Evolutionary conservation across 2,113 vertebrate species (phyloP).

Genomic region (Arothron firmamentum): DNA sequence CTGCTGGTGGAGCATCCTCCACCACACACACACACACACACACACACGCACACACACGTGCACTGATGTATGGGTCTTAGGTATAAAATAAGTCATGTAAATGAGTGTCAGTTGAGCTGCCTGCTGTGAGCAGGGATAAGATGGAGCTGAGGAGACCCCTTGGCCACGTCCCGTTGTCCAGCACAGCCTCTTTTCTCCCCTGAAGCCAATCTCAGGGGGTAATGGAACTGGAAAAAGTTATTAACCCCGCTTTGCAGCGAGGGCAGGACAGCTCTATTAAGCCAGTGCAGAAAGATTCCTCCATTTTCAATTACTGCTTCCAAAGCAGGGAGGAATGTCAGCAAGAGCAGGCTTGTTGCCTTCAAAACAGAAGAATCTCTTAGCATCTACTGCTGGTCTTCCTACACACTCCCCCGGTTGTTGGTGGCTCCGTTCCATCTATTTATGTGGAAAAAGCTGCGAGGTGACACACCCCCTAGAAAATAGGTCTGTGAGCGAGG

Average conservation of each 20-base stretch:
- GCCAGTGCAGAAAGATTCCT: conserved; percentile 65
- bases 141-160: conserved; percentile 31
- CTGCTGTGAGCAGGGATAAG: conserved; percentile 48
- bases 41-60: conserved; percentile 2
- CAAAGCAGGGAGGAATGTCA: conserved; percentile 42
- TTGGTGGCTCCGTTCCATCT: conserved; percentile 46
- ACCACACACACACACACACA: neutral
- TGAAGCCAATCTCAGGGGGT: conserved; percentile 73
- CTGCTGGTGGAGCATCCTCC: conserved; percentile 31
- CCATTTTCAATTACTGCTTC: conserved; percentile 73
- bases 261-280: conserved; percentile 75
- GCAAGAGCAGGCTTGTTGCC: conserved; percentile 46
- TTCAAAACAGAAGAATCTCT: conserved; percentile 31
- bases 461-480: conserved; percentile 16
- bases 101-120: conserved; percentile 44
- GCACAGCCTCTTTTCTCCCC: conserved; percentile 66
- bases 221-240: conserved; percentile 76
- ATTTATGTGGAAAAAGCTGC: conserved; percentile 61
- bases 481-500: conserved; percentile 30
- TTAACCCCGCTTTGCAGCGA: conserved; percentile 72
- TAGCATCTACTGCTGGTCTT: conserved; percentile 53
- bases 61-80: conserved; percentile 15
- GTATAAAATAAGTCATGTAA: conserved; percentile 42
- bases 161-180: conserved; percentile 55
- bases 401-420: conserved; percentile 42